phyloP scores from a whole-genome alignment of 2,113 vertebrate genomes.

The Apeltes quadracus region DNA sequence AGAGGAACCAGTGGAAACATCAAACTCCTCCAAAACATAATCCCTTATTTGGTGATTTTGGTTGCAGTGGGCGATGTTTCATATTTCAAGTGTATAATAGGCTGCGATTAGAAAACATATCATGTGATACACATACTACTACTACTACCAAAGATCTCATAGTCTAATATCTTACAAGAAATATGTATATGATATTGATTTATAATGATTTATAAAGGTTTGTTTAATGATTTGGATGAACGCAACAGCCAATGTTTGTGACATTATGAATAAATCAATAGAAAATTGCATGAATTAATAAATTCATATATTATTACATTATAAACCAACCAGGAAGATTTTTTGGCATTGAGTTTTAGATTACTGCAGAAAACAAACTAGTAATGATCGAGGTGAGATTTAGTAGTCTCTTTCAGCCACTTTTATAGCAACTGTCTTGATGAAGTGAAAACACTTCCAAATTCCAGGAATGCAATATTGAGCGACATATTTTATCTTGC shows the following conservation, averaged over 20 bases:
- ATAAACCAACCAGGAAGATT: too few relatives aligned
- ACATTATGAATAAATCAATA: background rate
- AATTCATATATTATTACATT: too few relatives aligned
- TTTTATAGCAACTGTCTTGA: too few relatives aligned
- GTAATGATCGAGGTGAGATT: too few relatives aligned
- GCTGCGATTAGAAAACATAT: background rate
- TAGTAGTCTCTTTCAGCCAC: too few relatives aligned
- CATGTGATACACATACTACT: background rate
- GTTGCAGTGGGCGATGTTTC: background rate
- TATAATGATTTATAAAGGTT: background rate
- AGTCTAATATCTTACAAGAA: background rate
- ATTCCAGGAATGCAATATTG: too few relatives aligned
- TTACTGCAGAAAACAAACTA: too few relatives aligned
- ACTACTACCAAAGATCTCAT: background rate
- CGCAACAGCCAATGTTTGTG: background rate
- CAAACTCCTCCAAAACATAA: background rate
- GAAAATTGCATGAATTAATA: too few relatives aligned
- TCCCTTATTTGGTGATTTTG: background rate
- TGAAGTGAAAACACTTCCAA: too few relatives aligned
- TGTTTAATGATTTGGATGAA: background rate
- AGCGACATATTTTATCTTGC: too few relatives aligned
- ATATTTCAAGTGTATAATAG: background rate
- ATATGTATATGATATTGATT: background rate
- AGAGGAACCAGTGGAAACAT: background rate
- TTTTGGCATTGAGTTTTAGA: too few relatives aligned